Evolutionary conservation across 2,888 invertebrate genomes (phyloP), one percentile per base, ranked within the genome.

Genomic region (Dolomedes plantarius): DNA sequence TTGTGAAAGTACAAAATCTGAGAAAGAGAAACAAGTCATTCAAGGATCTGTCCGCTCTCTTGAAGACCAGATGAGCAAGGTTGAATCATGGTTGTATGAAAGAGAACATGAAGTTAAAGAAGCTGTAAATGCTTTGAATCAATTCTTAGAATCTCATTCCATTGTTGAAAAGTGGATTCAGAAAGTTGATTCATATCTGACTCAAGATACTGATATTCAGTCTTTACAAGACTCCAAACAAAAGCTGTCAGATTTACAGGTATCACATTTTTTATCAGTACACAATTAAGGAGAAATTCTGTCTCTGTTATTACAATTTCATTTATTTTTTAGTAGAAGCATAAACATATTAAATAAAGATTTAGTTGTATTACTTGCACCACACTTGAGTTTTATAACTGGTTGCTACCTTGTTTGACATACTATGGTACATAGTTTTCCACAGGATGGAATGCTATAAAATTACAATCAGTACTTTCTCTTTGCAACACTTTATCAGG

Each of bases 71-170:
- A 93, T 97, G 90, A 93, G 94, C 41, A 95, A 96, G 89, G 94
- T 97, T 0, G 94, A 94, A 90, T 93, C 94, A 82, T 95, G 95
- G 94, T 92, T 97, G 89, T 96, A 97, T 87, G 95, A 96, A 90
- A 95, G 95, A 91, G 95, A 95, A 90, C 95, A 95, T 89, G 94
- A 95, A 90, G 95, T 97, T 46, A 95, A 95, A 76, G 96, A 97
- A 90, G 95, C 95, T 86, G 93, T 97, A 90, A 97, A 97, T 90
- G 96, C 97, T 31, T 97, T 96, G 94, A 95, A 96, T 89, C 93
- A 96, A 85, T 97, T 97, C 93, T 93, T 96, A 89, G 94, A 95
- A 85, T 93, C 97, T 88, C 94, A 97, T 90, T 95, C 95, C 91
- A 94, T 95, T 89, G 96, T 97, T 67, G 94, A 95, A 92, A 92